These are phyloP conservation scores for Talpa occidentalis DNA, from an alignment of 2,113 vertebrate genomes.

Conservation along the genomic window DNA sequence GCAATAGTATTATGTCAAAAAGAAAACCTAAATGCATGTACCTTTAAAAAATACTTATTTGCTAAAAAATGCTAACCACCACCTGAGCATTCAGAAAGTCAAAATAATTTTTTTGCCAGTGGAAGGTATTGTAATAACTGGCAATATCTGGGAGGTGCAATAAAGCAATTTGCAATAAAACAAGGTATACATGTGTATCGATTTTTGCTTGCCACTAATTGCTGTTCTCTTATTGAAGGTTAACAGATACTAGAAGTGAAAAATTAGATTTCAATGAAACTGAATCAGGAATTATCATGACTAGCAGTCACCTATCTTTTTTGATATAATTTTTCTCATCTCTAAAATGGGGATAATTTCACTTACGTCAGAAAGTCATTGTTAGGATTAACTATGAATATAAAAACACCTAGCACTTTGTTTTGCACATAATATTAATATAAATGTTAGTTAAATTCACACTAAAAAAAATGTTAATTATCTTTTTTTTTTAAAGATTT, in stretches of 20 bases:
- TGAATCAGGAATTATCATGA: constrained; percentile 22
- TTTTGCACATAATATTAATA: neutral
- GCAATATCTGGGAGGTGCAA: neutral
- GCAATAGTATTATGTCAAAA: neutral
- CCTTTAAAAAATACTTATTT: too few relatives aligned
- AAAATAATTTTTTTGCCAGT: neutral
- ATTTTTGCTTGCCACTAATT: neutral
- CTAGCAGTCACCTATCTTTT: neutral
- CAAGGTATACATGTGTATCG: neutral
- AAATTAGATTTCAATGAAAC: constrained; percentile 28
- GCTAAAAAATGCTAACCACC: neutral
- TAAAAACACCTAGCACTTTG: neutral
- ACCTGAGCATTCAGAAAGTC: neutral
- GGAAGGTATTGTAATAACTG: neutral
- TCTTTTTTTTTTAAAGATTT: too few relatives aligned
- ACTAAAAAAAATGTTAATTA: constrained; percentile 9
- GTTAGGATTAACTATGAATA: neutral
- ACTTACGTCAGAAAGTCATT: neutral
- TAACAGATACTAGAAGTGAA: neutral
- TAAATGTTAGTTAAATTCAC: constrained; percentile 35
- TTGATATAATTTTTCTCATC: constrained; percentile 32
- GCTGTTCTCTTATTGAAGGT: neutral
- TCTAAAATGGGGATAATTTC: constrained; percentile 27
- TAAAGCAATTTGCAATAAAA: neutral
- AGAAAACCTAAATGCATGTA: neutral